Evolutionary conservation across 2,113 vertebrate species (phyloP).

Genomic region (Muscicapa adusta): DNA sequence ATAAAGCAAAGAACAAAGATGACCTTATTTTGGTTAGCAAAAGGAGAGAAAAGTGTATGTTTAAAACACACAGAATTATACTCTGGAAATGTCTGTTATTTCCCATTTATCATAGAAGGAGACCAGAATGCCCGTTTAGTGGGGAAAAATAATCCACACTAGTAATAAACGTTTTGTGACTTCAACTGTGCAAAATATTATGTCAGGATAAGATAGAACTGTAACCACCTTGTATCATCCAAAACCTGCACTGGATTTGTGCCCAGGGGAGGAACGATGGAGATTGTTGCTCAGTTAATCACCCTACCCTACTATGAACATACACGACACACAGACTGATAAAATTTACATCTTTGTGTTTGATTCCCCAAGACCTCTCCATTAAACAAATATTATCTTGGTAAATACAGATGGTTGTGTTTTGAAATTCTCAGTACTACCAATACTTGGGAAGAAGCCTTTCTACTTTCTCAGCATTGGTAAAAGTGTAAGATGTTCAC

Average conservation of each 20-base stretch:
- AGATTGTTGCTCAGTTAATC: not conserved
- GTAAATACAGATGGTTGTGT: not conserved
- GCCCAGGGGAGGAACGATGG: not conserved
- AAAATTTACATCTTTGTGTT: not conserved
- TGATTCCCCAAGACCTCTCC: not conserved
- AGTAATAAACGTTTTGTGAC: not conserved
- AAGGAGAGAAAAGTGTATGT: not conserved
- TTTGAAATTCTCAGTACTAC: not conserved
- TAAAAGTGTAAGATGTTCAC: not conserved
- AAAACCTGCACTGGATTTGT: not conserved
- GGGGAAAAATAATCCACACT: not conserved
- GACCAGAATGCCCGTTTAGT: not conserved
- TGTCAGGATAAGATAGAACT: not conserved
- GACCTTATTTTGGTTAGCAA: not conserved
- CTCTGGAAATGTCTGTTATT: not conserved
- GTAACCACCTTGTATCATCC: not conserved
- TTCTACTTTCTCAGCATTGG: not conserved
- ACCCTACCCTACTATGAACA: not conserved
- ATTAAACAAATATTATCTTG: not conserved
- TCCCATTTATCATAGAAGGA: not conserved
- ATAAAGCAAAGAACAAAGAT: not conserved
- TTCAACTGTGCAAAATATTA: not conserved
- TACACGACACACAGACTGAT: rapidly evolving
- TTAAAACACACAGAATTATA: not conserved
- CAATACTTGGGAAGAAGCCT: not conserved